Percentiles rank a stretch among this genome's conserved stretches.
phyloP scores from a whole-genome alignment of 1,140 invertebrate species.

The Galendromus occidentalis region DNA sequence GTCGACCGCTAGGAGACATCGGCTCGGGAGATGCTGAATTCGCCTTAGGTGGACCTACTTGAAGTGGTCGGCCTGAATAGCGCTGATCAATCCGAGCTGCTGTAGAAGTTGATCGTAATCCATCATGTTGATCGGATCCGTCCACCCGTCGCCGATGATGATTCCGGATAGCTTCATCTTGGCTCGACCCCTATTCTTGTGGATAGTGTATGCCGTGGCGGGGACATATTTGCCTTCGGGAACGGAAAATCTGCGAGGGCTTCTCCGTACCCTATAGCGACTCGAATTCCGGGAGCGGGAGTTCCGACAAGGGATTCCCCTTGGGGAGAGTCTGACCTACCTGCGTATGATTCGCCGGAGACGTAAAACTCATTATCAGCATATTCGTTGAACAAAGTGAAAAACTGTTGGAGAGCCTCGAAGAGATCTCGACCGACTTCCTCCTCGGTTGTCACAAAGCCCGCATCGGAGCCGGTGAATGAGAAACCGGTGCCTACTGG shows the following conservation, averaged over 20 bases:
- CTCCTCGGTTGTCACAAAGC: slow-evolving; percentile 17
- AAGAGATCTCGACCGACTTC: slow-evolving; percentile 18
- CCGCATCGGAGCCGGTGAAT: neutral
- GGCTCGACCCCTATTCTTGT: slow-evolving; percentile 22
- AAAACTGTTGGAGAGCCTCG: slow-evolving; percentile 39
- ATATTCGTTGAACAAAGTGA: slow-evolving; percentile 45
- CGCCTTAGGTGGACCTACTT: neutral
- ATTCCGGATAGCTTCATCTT: slow-evolving; percentile 27
- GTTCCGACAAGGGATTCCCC: too few species aligned
- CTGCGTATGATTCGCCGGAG: slow-evolving; percentile 68
- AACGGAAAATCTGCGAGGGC: too few species aligned
- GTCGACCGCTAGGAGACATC: too few species aligned
- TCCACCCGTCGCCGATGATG: slow-evolving; percentile 28
- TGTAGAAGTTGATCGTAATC: slow-evolving; percentile 12
- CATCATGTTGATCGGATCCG: slow-evolving; percentile 23
- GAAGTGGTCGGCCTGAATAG: slow-evolving; percentile 11
- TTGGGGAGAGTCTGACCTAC: slow-evolving; percentile 29
- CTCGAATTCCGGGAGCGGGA: too few species aligned
- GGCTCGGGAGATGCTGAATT: neutral
- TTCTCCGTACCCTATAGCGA: too few species aligned
- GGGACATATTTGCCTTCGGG: slow-evolving; percentile 27
- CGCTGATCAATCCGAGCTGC: slow-evolving; percentile 13
- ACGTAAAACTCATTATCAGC: slow-evolving; percentile 47
- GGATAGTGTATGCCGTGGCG: slow-evolving; percentile 26
- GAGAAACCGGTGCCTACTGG: slow-evolving; percentile 22